Percentiles rank a stretch among this genome's conserved stretches.
Evolutionary conservation across 2,888 invertebrate species (phyloP).

Genomic region (Drosophila subquinaria): DNA sequence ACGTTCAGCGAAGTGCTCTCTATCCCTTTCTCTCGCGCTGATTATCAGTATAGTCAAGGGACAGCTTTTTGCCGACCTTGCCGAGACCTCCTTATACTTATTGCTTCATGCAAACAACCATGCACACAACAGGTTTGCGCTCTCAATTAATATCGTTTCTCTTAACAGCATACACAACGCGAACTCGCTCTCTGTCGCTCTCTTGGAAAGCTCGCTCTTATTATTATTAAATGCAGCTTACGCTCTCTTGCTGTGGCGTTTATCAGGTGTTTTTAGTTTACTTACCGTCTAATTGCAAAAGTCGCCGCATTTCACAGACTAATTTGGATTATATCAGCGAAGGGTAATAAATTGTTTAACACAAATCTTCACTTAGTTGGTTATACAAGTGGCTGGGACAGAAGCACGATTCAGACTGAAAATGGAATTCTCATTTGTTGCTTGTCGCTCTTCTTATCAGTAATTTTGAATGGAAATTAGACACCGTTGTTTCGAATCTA

Average conservation of each 20-base stretch:
- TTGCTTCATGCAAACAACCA: not conserved
- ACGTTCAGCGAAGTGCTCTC: too few species aligned
- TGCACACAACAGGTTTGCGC: constrained; percentile 21
- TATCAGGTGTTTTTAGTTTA: constrained; percentile 20
- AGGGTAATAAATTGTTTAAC: not conserved
- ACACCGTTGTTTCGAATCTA: constrained; percentile 4
- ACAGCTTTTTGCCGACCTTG: too few species aligned
- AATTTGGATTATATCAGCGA: constrained; percentile 12
- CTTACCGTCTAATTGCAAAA: constrained; percentile 49
- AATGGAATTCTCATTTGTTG: not conserved
- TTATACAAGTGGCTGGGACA: constrained; percentile 28
- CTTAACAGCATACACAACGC: constrained; percentile 2
- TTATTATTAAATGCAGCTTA: not conserved
- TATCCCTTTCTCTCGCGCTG: too few species aligned
- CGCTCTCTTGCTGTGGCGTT: constrained; percentile 8
- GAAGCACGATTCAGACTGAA: constrained; percentile 46
- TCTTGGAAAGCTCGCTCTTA: not conserved
- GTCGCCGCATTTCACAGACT: constrained; percentile 36
- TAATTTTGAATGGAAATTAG: constrained; percentile 25
- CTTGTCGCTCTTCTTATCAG: constrained; percentile 47
- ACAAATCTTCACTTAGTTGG: not conserved
- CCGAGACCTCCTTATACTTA: too few species aligned
- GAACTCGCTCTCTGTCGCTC: not conserved
- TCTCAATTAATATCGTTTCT: constrained; percentile 12
- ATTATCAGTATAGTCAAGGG: too few species aligned